phyloP scores from a whole-genome alignment of 1,140 invertebrate species.

The Chrysopa pallens region DNA sequence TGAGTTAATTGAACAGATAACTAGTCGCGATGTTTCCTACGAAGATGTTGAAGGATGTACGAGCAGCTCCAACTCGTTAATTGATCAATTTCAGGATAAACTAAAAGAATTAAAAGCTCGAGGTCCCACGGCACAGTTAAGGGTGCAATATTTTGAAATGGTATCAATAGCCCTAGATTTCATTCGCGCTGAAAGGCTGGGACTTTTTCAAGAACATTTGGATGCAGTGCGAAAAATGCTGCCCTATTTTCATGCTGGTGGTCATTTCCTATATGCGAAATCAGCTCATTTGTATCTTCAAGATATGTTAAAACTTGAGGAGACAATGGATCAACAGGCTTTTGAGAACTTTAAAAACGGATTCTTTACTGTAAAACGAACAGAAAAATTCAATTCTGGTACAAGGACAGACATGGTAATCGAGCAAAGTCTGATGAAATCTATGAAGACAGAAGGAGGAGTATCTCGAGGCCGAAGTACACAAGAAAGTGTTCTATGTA shows the following conservation, averaged over 20 bases:
- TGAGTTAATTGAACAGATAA: conserved; percentile 1
- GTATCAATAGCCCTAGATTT: conserved; percentile 13
- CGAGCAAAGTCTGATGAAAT: conserved; percentile 20
- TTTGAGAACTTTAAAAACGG: conserved; percentile 17
- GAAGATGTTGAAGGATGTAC: conserved; percentile 10
- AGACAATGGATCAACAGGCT: conserved; percentile 12
- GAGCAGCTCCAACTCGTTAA: conserved; percentile 3
- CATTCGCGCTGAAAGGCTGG: conserved; percentile 13
- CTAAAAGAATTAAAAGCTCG: conserved; percentile 3
- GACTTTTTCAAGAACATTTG: conserved; percentile 20
- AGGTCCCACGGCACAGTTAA: conserved; percentile 12
- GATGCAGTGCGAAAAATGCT: conserved; percentile 21
- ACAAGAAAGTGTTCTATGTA: conserved; percentile 17
- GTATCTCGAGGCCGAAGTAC: conserved; percentile 17
- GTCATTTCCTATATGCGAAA: conserved; percentile 27
- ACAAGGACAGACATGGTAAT: conserved; percentile 22
- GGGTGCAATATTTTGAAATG: conserved; percentile 18
- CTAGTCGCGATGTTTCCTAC: conserved; percentile 4
- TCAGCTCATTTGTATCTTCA: conserved; percentile 23
- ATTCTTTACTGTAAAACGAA: conserved; percentile 17
- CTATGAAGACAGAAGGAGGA: conserved; percentile 19
- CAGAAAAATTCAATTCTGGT: conserved; percentile 22
- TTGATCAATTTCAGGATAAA: conserved; percentile 8
- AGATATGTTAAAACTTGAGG: conserved; percentile 14
- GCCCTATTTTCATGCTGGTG: conserved; percentile 24